Percentiles rank a stretch among this genome's conserved stretches.
These are phyloP conservation scores for Colostygia pectinataria DNA, from an alignment of 2,888 invertebrate species.

Conservation along the genomic window DNA sequence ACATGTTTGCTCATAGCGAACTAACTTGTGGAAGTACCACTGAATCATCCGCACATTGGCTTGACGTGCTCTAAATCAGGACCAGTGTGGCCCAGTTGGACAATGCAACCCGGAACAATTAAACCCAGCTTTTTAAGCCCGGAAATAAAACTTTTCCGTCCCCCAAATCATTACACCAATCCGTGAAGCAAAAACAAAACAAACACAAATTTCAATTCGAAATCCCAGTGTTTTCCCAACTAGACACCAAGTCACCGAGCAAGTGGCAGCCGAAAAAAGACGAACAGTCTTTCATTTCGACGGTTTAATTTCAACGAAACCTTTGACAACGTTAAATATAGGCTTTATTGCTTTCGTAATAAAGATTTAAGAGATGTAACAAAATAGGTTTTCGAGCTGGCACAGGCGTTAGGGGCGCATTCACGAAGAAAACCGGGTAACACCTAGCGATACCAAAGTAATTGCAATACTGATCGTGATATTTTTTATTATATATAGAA, in stretches of 20 bases:
- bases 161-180: conserved; percentile 2
- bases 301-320: conserved; percentile 65
- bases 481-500: too few relatives aligned
- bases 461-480: too few relatives aligned
- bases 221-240: conserved; percentile 49
- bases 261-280: conserved; percentile 55
- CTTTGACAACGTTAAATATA: conserved; percentile 70
- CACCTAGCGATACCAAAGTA: neutral
- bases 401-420: conserved; percentile 28
- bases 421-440: conserved; percentile 4
- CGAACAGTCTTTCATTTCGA: conserved; percentile 66
- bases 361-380: conserved; percentile 63
- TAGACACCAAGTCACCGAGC: conserved; percentile 56
- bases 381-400: conserved; percentile 45
- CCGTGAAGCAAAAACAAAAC: conserved; percentile 4
- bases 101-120: neutral
- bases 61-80: conserved; percentile 4
- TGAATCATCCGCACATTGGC: conserved; percentile 9
- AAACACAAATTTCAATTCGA: conserved; percentile 33
- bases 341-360: conserved; percentile 76
- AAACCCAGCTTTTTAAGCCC: conserved; percentile 1
- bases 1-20: too few relatives aligned
- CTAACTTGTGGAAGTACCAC: too few relatives aligned
- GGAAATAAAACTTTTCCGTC: neutral
- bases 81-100: conserved; percentile 3